These are phyloP conservation scores for Xiphophorus birchmanni DNA, from an alignment of 2,797 vertebrate genomes.

Conservation along the genomic window DNA sequence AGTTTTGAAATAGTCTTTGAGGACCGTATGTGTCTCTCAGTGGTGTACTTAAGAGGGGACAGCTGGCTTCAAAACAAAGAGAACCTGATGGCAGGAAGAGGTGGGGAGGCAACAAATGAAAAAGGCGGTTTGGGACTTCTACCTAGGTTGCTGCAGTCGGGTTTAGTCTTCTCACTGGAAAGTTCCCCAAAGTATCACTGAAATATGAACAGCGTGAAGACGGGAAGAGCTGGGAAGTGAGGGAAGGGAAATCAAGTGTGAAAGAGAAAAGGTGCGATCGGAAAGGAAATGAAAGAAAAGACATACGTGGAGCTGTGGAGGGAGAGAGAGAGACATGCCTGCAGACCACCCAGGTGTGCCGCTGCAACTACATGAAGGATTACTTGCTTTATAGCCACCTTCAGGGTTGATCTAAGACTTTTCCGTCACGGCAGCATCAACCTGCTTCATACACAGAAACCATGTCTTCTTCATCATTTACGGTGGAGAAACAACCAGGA, in stretches of 20 bases:
- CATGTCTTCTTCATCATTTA: background rate
- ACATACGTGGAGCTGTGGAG: background rate
- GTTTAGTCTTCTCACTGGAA: constrained; percentile 66
- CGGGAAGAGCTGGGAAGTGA: background rate
- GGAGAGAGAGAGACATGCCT: constrained; percentile 6
- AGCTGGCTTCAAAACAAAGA: constrained; percentile 63
- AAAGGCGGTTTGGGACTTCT: constrained; percentile 86
- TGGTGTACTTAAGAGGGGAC: constrained; percentile 59
- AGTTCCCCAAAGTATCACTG: constrained; percentile 13
- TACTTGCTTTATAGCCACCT: constrained; percentile 24
- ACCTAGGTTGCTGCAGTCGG: constrained; percentile 83
- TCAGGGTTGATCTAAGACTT: constrained; percentile 45
- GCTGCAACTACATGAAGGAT: constrained; percentile 49
- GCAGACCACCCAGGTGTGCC: constrained; percentile 88
- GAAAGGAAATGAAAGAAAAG: constrained; percentile 17
- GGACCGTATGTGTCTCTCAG: constrained; percentile 84
- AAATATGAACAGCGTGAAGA: background rate
- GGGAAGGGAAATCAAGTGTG: constrained; percentile 46
- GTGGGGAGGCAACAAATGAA: constrained; percentile 51
- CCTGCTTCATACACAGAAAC: background rate
- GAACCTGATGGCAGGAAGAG: constrained; percentile 39
- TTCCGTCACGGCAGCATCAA: constrained; percentile 12
- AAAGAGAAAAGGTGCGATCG: constrained; percentile 23
- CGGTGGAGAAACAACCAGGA: no score
- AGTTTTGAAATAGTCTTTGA: constrained; percentile 89